Percentiles rank a stretch among this genome's conserved stretches.
These are phyloP conservation scores for Drosophila watanabei DNA, from an alignment of 1,140 invertebrate genomes.

Conservation along the genomic window DNA sequence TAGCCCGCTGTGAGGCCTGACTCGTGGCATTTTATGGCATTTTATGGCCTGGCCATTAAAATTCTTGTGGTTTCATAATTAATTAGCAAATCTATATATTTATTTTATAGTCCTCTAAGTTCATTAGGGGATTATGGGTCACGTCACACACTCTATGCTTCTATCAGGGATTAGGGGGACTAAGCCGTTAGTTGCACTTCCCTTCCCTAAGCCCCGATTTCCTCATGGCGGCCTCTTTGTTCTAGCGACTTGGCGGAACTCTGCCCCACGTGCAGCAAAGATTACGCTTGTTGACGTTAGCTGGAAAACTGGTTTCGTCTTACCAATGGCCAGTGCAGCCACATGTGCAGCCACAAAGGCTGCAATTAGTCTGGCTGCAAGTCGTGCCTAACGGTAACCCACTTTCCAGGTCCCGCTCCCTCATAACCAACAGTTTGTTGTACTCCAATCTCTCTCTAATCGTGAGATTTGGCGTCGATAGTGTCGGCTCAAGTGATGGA, in stretches of 20 bases:
- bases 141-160: background rate
- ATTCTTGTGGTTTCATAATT: conserved; percentile 32
- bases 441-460: conserved; percentile 54
- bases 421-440: conserved; percentile 54
- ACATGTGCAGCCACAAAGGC: conserved; percentile 60
- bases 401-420: conserved; percentile 26
- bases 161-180: conserved; percentile 1
- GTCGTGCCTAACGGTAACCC: conserved; percentile 79
- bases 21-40: conserved; percentile 42
- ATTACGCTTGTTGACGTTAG: conserved; percentile 48
- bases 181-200: conserved; percentile 17
- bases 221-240: conserved; percentile 39
- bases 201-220: conserved; percentile 28
- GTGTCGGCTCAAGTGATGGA: conserved; percentile 75
- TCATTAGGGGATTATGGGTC: conserved; percentile 23
- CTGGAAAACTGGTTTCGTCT: conserved; percentile 64
- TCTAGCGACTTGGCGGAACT: conserved; percentile 23
- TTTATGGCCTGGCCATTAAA: conserved; percentile 64
- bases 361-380: conserved; percentile 82
- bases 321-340: conserved; percentile 17
- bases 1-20: conserved; percentile 15
- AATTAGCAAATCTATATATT: conserved; percentile 43
- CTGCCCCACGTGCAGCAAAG: conserved; percentile 55
- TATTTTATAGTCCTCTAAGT: conserved; percentile 38
- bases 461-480: conserved; percentile 75